These are phyloP conservation scores for Lithodes maja DNA, from an alignment of 2,888 invertebrate genomes.

Conservation along the genomic window DNA sequence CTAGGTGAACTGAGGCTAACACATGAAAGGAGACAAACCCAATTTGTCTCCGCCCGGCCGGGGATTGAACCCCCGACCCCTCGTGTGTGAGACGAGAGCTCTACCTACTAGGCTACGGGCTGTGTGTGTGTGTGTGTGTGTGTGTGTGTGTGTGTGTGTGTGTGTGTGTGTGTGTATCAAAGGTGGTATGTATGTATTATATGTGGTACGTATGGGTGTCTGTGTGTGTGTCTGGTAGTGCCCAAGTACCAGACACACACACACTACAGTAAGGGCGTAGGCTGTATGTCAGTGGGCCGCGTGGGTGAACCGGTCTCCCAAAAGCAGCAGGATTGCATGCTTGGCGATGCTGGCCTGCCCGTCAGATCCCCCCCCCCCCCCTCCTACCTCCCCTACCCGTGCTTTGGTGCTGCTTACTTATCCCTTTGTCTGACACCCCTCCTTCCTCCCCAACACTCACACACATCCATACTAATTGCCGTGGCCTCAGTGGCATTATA, in stretches of 20 bases:
- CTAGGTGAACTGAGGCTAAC: too few relatives aligned
- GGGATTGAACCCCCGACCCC: too few relatives aligned
- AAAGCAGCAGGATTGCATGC: not conserved
- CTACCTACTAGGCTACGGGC: too few relatives aligned
- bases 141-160: not conserved
- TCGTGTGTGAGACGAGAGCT: too few relatives aligned
- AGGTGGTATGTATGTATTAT: not conserved
- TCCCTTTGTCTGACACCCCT: not conserved
- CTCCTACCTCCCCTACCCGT: not conserved
- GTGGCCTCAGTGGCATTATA: too few relatives aligned
- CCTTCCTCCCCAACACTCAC: not conserved
- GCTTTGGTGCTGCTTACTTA: too few relatives aligned
- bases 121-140: not conserved
- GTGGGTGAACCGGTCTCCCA: conserved; percentile 6
- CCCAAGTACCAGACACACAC: too few relatives aligned
- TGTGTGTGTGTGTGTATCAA: not conserved
- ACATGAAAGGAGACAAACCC: too few relatives aligned
- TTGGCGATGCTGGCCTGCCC: not conserved
- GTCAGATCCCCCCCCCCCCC: not conserved
- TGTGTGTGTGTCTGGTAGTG: too few relatives aligned
- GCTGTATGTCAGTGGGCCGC: not conserved
- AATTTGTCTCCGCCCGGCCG: too few relatives aligned
- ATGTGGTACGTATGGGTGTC: too few relatives aligned
- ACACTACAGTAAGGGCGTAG: not conserved
- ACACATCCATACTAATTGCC: not conserved